Evolutionary conservation across 2,888 invertebrate species (phyloP).

Genomic region (Eudasyphora cyanicolor): DNA sequence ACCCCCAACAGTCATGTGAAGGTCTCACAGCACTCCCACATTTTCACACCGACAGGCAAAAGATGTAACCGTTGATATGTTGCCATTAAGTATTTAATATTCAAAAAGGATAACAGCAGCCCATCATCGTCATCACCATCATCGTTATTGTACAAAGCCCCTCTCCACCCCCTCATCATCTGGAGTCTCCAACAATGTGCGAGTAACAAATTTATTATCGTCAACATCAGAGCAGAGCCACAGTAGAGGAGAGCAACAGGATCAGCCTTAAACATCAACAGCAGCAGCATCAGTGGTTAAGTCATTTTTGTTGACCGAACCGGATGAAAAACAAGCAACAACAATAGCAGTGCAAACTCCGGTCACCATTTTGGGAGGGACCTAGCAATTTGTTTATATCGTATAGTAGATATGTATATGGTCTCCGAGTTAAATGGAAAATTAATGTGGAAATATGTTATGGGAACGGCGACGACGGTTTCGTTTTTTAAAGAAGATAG

Average conservation of each 20-base stretch:
- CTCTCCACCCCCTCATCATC: too few species aligned
- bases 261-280: too few species aligned
- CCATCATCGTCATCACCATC: conserved; percentile 36
- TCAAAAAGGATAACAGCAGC: conserved; percentile 62
- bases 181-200: conserved; percentile 6
- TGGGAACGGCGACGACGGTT: background rate
- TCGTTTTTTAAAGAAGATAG: background rate
- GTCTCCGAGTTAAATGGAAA: conserved; percentile 65
- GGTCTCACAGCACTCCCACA: background rate
- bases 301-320: conserved; percentile 11
- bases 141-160: background rate
- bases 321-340: background rate
- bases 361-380: too few species aligned
- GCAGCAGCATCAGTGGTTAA: background rate
- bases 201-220: conserved; percentile 39
- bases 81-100: conserved; percentile 67
- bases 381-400: conserved; percentile 21
- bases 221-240: background rate
- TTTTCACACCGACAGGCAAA: conserved; percentile 33
- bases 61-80: conserved; percentile 49
- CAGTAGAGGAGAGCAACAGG: background rate
- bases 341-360: background rate
- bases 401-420: conserved; percentile 34
- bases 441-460: conserved; percentile 59
- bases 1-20: background rate